These are phyloP conservation scores for Octodonta nipae DNA, from an alignment of 2,888 invertebrate genomes.

Conservation along the genomic window DNA sequence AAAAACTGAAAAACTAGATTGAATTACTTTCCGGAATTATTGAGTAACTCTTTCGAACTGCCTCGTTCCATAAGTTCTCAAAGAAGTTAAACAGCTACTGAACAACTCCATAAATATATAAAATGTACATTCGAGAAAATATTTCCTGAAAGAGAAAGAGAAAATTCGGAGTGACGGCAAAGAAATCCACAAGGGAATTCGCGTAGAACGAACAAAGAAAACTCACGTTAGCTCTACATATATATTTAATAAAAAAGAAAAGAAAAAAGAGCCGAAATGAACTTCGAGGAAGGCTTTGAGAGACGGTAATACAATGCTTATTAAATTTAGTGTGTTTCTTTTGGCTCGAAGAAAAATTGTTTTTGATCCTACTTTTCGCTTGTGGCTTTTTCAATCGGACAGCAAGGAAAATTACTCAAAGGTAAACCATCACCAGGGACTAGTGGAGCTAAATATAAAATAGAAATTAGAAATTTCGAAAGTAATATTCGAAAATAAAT, in stretches of 20 bases:
- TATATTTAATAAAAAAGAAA: conserved; percentile 8
- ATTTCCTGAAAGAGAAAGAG: conserved; percentile 11
- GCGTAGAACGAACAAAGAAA: conserved; percentile 10
- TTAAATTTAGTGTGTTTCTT: conserved; percentile 6
- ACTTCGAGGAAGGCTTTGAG: conserved; percentile 4
- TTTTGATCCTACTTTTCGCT: neutral
- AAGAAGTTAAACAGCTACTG: conserved; percentile 9
- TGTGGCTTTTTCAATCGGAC: too few species aligned
- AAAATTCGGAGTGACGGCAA: conserved; percentile 18
- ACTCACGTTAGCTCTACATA: conserved; percentile 9
- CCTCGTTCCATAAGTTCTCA: neutral
- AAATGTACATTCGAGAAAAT: conserved; percentile 11
- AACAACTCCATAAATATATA: conserved; percentile 19
- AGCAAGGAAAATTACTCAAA: too few species aligned
- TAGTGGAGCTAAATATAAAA: too few species aligned
- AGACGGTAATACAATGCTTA: conserved; percentile 8
- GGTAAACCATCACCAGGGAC: too few species aligned
- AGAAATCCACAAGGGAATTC: conserved; percentile 13
- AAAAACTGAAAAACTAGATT: too few species aligned
- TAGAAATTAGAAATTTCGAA: too few species aligned
- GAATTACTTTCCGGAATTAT: too few species aligned
- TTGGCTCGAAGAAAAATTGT: neutral
- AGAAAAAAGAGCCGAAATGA: neutral
- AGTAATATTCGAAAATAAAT: too few species aligned
- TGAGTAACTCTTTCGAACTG: too few species aligned